Conservation (phyloP, 2,113 vertebrate genomes). For the Tachysurus fulvidraco region DNA sequence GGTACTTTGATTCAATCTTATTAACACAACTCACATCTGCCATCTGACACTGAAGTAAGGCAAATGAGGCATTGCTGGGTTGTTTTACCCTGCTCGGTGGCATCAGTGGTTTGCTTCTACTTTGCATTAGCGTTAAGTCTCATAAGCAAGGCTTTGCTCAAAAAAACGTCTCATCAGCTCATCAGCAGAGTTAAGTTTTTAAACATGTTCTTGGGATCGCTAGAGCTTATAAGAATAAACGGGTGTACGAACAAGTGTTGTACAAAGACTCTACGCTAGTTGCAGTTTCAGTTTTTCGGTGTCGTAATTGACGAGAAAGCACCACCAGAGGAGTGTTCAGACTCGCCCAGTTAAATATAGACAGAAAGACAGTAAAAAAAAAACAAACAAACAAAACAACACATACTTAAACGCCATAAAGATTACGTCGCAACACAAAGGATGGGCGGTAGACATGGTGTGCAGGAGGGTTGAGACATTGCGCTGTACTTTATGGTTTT, state of each 20-base stretch:
- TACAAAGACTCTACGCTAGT: conserved; percentile 9
- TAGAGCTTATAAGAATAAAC: neutral
- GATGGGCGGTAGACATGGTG: neutral
- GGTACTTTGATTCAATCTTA: neutral
- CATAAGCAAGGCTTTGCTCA: neutral
- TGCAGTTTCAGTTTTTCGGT: neutral
- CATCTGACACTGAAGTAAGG: neutral
- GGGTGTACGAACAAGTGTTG: conserved; percentile 27
- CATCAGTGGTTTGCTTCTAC: neutral
- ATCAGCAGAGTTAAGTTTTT: conserved; percentile 9
- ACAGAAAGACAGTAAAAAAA: neutral
- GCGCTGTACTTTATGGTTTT: conserved; percentile 1
- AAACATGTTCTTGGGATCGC: neutral
- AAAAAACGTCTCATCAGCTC: neutral
- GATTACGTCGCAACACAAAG: conserved; percentile 17
- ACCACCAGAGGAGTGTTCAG: conserved; percentile 20
- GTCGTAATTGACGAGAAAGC: neutral
- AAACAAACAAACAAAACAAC: no score
- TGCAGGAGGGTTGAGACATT: neutral
- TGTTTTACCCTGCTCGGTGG: neutral
- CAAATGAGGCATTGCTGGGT: neutral
- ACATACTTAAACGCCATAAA: neutral
- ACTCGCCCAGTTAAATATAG: conserved; percentile 23
- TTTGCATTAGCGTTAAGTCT: conserved; percentile 3
- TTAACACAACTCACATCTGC: no score